Evolutionary conservation across 92 coral and sea anemone species (phyloP).

Genomic region (Plumapathes pennacea): DNA sequence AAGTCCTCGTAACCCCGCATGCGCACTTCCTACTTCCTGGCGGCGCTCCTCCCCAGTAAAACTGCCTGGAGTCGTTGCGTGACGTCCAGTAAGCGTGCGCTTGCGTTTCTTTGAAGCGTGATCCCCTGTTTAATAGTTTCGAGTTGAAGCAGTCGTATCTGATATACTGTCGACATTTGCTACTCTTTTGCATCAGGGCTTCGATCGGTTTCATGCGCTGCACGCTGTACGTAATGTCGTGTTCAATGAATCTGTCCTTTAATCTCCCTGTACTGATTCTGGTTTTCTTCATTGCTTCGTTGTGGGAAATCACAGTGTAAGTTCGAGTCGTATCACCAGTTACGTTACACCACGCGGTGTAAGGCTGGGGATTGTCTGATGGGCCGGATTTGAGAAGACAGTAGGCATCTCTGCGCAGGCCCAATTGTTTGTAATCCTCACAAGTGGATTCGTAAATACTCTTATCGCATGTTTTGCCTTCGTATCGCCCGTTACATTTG

Average conservation of each 20-base stretch:
- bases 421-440: conserved; percentile 73
- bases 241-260: conserved; percentile 12
- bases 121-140: conserved; percentile 59
- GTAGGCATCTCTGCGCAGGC: conserved; percentile 55
- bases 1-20: conserved; percentile 59
- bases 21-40: conserved; percentile 73
- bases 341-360: conserved; percentile 79
- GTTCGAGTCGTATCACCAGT: conserved; percentile 42
- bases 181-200: conserved; percentile 60
- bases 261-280: conserved; percentile 24
- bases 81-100: conserved; percentile 70
- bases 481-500: conserved; percentile 61
- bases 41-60: conserved; percentile 91
- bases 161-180: conserved; percentile 81
- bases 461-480: conserved; percentile 65
- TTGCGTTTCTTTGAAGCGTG: too few relatives aligned
- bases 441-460: conserved; percentile 73
- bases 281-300: conserved; percentile 40
- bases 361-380: conserved; percentile 38
- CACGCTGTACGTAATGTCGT: conserved; percentile 31
- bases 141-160: conserved; percentile 75
- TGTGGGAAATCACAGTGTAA: conserved; percentile 66
- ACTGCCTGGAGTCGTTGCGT: conserved; percentile 32
- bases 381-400: conserved; percentile 64
- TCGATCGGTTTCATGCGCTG: conserved; percentile 40